Evolutionary conservation across 2,113 vertebrate species (phyloP).

Genomic region (Hirundichthys speculiger): DNA sequence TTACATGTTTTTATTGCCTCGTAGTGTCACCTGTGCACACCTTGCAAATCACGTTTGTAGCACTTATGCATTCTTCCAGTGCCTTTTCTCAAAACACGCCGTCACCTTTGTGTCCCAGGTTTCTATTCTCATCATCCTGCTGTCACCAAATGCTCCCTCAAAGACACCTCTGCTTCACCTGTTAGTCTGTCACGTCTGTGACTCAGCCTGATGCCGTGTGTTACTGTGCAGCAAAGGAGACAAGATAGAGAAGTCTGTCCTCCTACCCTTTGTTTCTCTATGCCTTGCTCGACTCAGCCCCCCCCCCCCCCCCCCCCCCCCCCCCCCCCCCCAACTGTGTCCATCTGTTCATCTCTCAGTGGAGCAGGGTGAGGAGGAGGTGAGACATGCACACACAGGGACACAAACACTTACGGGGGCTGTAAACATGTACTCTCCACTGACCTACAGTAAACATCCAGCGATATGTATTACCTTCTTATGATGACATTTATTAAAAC

Average conservation of each 20-base stretch:
- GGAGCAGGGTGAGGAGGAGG: conserved; percentile 68
- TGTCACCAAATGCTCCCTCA: conserved; percentile 40
- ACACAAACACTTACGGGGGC: conserved; percentile 60
- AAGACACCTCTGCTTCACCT: conserved; percentile 64
- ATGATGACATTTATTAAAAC: too few species aligned
- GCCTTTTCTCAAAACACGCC: conserved; percentile 19
- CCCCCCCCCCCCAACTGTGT: conserved; percentile 57
- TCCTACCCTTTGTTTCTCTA: conserved; percentile 50
- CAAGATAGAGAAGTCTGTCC: conserved; percentile 43
- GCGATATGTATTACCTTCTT: too few species aligned
- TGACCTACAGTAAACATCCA: conserved; percentile 4
- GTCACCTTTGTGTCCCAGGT: conserved; percentile 55
- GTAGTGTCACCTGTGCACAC: conserved; percentile 19
- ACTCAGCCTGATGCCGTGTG: conserved; percentile 48
- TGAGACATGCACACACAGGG: conserved; percentile 57
- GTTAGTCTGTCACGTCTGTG: conserved; percentile 61
- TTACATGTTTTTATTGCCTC: conserved; percentile 1
- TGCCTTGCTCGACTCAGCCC: conserved; percentile 42
- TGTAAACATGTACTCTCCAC: conserved; percentile 53
- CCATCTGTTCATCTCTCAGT: conserved; percentile 74
- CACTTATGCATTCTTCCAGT: conserved; percentile 21
- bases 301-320: conserved; percentile 40
- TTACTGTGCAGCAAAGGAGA: conserved; percentile 28
- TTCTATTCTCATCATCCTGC: conserved; percentile 58
- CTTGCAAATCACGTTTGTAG: conserved; percentile 32